Base-by-base conservation (phyloP, 2,113 vertebrate species). In the Peromyscus leucopus region DNA sequence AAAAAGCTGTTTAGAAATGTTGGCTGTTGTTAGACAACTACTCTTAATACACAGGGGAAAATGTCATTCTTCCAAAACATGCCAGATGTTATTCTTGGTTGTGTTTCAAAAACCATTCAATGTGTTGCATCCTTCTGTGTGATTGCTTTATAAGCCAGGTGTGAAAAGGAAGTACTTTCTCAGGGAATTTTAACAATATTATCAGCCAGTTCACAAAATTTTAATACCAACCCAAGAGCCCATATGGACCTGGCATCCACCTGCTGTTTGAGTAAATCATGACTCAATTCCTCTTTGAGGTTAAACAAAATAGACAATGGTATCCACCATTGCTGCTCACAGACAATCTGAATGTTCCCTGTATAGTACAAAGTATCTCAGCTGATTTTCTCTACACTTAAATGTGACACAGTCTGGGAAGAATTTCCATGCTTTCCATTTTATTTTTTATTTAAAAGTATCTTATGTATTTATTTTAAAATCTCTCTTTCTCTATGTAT, bases 1-100 rank as follows among this genome's bases (percentile, higher is more conserved):
- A 76, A 97, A 84, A 95, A 90, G 69, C 71, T 95, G 9, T 94
- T 83, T 91, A 92, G 61, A 96, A 96, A 90, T 74, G 36, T 65
- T 92, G 71, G 33, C 39, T 90, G 48, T 90, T 95, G 69, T 71
- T 86, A 82, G 88, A 86, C 61, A 89, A 85, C 36, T 93, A 7
- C 61, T 75, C 69, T 92, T 86, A 85, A 28, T 65, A 12, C 79
- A 69, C 33, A 69, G 55, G 88, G 80, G 92, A 95, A 92, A 87
- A 97, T 95, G 80, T 42, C 55, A 76, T 94, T 92, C 76, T 94
- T 95, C 65, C 71, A n/a, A 72, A 85, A 31, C 89, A 95, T 55
- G 36, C 91, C 95, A 97, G 86, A 71, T 96, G 89, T 97, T 96
- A 51, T 92, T 94, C 46, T 96, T 94, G 94, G 85, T 89, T 93